Evolutionary conservation across 2,888 invertebrate species (phyloP).

Genomic region (Limnephilus lunatus): DNA sequence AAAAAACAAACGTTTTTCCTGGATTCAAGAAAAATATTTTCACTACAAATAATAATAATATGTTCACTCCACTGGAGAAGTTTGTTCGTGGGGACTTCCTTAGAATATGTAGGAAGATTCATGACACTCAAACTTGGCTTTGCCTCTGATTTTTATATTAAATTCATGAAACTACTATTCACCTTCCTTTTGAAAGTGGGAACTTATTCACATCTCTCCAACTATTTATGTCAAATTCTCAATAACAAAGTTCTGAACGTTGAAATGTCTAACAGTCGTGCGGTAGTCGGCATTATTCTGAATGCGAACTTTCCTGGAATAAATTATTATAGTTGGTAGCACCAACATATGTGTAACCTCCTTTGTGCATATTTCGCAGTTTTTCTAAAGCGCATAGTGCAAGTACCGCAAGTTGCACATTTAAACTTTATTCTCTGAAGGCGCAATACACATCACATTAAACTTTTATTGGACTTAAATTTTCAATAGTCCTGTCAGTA

Average conservation of each 20-base stretch:
- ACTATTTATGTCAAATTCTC: neutral
- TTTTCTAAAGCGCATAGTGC: neutral
- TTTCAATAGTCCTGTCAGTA: neutral
- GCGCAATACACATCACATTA: neutral
- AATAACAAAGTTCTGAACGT: neutral
- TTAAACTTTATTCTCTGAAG: neutral
- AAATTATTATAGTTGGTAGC: neutral
- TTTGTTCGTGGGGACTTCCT: neutral
- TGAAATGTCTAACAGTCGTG: neutral
- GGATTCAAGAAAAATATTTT: neutral
- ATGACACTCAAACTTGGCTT: neutral
- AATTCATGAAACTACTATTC: neutral
- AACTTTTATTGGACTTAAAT: neutral
- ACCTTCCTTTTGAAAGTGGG: neutral
- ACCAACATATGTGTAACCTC: neutral
- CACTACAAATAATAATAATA: neutral
- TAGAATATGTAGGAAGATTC: neutral
- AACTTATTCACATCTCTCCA: neutral
- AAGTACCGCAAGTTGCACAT: neutral
- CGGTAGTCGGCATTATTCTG: neutral
- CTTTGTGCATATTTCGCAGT: constrained; percentile 2
- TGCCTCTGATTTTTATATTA: neutral
- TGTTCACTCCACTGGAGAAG: neutral
- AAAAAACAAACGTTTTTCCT: neutral
- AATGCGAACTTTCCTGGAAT: neutral